Evolutionary conservation across 2,888 invertebrate species (phyloP).

Genomic region (Acrobeloides nanus): DNA sequence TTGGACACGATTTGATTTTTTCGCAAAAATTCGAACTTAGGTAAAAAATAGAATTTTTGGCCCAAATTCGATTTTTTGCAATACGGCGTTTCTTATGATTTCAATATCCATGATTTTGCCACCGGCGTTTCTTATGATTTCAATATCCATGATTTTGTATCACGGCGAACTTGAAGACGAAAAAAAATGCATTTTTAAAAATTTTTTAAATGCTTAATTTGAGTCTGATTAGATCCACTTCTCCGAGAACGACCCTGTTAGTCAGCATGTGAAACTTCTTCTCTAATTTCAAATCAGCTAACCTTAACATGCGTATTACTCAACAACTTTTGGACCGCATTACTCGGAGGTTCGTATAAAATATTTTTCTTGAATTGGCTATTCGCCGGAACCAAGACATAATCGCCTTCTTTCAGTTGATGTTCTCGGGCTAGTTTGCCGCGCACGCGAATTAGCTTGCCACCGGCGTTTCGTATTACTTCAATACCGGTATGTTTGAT

Average conservation of each 20-base stretch:
- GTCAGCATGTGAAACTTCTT: background rate
- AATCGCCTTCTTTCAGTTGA: conserved; percentile 43
- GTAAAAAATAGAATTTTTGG: too few relatives aligned
- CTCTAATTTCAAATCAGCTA: background rate
- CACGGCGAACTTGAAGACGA: too few relatives aligned
- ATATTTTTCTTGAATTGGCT: conserved; percentile 48
- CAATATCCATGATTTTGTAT: too few relatives aligned
- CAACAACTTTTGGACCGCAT: conserved; percentile 42
- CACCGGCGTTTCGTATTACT: conserved; percentile 51
- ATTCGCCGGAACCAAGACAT: conserved; percentile 38
- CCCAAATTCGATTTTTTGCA: too few relatives aligned
- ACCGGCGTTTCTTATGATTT: too few relatives aligned
- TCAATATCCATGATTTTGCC: too few relatives aligned
- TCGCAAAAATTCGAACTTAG: too few relatives aligned
- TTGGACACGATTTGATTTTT: too few relatives aligned
- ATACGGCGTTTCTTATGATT: too few relatives aligned
- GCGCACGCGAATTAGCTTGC: conserved; percentile 47
- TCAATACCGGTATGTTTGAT: conserved; percentile 52
- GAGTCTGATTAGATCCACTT: background rate
- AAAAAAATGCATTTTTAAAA: conserved; percentile 7
- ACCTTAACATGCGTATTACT: conserved; percentile 51
- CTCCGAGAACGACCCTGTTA: background rate
- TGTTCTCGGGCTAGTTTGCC: conserved; percentile 44
- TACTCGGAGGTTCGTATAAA: conserved; percentile 48
- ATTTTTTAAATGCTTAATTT: conserved; percentile 5